phyloP scores from a whole-genome alignment of 2,888 invertebrate species.

The Hedya salicella region DNA sequence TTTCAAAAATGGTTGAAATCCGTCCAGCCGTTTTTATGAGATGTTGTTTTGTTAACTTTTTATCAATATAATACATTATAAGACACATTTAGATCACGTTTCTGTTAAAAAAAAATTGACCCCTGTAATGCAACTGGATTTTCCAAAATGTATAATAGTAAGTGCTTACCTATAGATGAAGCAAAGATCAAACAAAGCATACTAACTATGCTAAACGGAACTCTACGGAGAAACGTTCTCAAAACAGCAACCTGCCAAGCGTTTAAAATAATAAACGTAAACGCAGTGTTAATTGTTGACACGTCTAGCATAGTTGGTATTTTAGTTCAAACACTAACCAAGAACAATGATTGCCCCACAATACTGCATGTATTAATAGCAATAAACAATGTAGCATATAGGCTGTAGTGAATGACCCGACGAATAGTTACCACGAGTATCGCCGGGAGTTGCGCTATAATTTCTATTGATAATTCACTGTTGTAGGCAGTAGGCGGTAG shows the following conservation, averaged over 20 bases:
- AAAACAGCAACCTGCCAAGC: not conserved
- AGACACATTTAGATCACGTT: no score
- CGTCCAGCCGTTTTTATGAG: no score
- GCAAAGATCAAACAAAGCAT: slow-evolving; percentile 3
- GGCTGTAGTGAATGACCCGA: slow-evolving; percentile 54
- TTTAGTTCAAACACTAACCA: slow-evolving; percentile 31
- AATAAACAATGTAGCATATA: slow-evolving; percentile 32
- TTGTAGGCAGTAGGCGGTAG: slow-evolving; percentile 49
- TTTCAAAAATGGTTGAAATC: no score
- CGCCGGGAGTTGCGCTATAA: slow-evolving; percentile 49
- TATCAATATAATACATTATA: no score
- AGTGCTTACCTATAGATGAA: not conserved
- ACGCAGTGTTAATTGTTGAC: slow-evolving; percentile 24
- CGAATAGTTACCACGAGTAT: slow-evolving; percentile 52
- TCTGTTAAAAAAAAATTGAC: no score
- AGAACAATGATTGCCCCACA: slow-evolving; percentile 29
- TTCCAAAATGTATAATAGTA: no score
- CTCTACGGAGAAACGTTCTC: slow-evolving; percentile 1
- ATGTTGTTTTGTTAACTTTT: no score
- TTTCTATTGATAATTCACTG: slow-evolving; percentile 53
- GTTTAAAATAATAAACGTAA: slow-evolving; percentile 4
- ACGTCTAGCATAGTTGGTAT: slow-evolving; percentile 28
- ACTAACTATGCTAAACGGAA: not conserved
- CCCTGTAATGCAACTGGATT: no score
- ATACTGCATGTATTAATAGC: slow-evolving; percentile 29